A percentile compares a stretch with the other conserved stretches of the same genome.
These are phyloP conservation scores for Punctoribates punctum DNA, from an alignment of 2,888 invertebrate genomes.

Conservation along the genomic window DNA sequence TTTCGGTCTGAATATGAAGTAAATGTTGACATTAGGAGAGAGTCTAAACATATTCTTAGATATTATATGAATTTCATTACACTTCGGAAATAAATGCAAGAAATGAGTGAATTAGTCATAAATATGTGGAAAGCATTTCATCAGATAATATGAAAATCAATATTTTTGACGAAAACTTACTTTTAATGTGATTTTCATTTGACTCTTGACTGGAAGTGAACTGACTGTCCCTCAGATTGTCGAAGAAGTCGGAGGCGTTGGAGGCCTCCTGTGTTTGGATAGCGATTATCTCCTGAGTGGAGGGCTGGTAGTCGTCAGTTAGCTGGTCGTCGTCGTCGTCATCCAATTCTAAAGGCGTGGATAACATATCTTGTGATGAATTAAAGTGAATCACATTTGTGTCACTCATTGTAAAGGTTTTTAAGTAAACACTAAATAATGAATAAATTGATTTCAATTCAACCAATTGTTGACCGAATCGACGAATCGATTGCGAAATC, in stretches of 20 bases:
- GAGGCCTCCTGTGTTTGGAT: neutral
- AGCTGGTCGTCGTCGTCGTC: too few relatives aligned
- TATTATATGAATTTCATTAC: too few relatives aligned
- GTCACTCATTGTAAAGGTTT: neutral
- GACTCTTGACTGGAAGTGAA: neutral
- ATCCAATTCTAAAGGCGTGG: neutral
- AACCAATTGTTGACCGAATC: neutral
- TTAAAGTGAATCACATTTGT: neutral
- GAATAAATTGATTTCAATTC: neutral
- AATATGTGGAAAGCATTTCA: too few relatives aligned
- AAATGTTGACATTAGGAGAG: too few relatives aligned
- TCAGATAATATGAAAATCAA: too few relatives aligned
- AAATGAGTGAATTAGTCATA: too few relatives aligned
- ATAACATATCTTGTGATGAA: conserved; percentile 1
- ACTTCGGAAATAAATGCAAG: too few relatives aligned
- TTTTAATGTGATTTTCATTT: neutral
- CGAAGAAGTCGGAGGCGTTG: neutral
- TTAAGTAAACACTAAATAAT: neutral
- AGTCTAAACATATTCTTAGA: too few relatives aligned
- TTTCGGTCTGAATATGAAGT: too few relatives aligned
- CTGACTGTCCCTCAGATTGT: neutral
- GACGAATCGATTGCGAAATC: neutral
- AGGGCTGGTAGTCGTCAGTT: neutral
- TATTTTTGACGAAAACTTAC: too few relatives aligned
- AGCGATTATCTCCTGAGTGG: conserved; percentile 3